These are phyloP conservation scores for Trichomalopsis sarcophagae DNA, from an alignment of 1,140 invertebrate species.

Conservation along the genomic window DNA sequence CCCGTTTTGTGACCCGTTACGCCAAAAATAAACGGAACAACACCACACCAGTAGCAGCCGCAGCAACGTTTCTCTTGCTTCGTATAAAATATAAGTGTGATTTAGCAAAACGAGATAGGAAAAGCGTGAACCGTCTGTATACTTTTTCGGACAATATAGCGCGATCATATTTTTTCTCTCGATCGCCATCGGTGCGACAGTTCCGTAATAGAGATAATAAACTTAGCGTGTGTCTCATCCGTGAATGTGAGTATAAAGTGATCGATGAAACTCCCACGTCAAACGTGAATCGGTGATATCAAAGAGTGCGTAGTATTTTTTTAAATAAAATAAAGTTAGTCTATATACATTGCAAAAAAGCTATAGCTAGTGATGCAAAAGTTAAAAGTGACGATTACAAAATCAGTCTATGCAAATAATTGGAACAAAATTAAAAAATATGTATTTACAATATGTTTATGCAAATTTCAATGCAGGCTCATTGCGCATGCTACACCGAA, in stretches of 20 bases:
- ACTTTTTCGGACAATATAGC: not conserved
- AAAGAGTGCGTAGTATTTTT: conserved; percentile 13
- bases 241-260: not conserved
- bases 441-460: conserved; percentile 41
- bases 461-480: not conserved
- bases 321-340: conserved; percentile 11
- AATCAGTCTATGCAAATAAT: not conserved
- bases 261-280: not conserved
- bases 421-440: conserved; percentile 7
- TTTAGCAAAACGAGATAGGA: conserved; percentile 33
- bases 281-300: conserved; percentile 4
- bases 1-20: conserved; percentile 37
- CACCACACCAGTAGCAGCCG: not conserved
- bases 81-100: conserved; percentile 35
- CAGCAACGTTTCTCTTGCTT: conserved; percentile 14
- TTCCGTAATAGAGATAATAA: not conserved
- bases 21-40: conserved; percentile 51
- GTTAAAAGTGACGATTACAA: not conserved
- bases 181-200: conserved; percentile 9
- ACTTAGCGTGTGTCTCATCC: not conserved
- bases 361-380: not conserved
- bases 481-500: conserved; percentile 56
- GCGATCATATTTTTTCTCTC: not conserved
- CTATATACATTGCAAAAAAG: conserved; percentile 12
- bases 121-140: conserved; percentile 3